These are phyloP conservation scores for Stylophora pistillata DNA, from an alignment of 64 coral and sea anemone genomes.

Conservation along the genomic window DNA sequence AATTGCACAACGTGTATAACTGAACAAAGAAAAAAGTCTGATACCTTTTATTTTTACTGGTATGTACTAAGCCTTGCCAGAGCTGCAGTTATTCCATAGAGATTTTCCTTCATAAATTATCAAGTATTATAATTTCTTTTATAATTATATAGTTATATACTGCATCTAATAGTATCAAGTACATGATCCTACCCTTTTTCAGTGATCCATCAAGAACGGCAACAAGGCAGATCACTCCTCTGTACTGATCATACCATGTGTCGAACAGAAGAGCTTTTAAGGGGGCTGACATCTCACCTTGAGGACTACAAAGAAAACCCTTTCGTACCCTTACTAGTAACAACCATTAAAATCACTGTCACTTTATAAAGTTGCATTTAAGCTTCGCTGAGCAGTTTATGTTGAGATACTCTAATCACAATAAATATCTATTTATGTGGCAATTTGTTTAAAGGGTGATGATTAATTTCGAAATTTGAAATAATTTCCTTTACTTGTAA, in stretches of 20 bases:
- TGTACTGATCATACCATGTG: slow-evolving; percentile 96
- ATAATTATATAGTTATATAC: not conserved
- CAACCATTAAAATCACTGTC: too few species aligned
- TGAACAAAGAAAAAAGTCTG: too few species aligned
- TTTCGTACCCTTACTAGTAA: not conserved
- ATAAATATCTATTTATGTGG: too few species aligned
- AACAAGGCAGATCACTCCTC: slow-evolving; percentile 86
- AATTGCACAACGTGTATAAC: too few species aligned
- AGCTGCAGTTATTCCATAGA: too few species aligned
- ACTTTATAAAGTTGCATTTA: too few species aligned
- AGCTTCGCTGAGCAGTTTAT: too few species aligned
- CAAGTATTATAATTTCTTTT: not conserved
- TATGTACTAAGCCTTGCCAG: too few species aligned
- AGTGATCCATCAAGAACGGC: slow-evolving; percentile 77
- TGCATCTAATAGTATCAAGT: not conserved
- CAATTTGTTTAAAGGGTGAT: too few species aligned
- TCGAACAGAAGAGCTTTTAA: slow-evolving; percentile 86
- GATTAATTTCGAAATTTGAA: not conserved
- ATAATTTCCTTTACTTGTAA: not conserved
- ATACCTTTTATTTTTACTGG: too few species aligned
- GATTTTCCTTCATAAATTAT: too few species aligned
- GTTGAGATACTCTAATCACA: too few species aligned
- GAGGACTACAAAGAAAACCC: slow-evolving; percentile 42
- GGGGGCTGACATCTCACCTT: slow-evolving; percentile 19
- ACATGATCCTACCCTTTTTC: slow-evolving; percentile 69